Evolutionary conservation across 2,888 invertebrate species (phyloP), one percentile per base, ranked within the genome.

Genomic region (Erynnis tages): DNA sequence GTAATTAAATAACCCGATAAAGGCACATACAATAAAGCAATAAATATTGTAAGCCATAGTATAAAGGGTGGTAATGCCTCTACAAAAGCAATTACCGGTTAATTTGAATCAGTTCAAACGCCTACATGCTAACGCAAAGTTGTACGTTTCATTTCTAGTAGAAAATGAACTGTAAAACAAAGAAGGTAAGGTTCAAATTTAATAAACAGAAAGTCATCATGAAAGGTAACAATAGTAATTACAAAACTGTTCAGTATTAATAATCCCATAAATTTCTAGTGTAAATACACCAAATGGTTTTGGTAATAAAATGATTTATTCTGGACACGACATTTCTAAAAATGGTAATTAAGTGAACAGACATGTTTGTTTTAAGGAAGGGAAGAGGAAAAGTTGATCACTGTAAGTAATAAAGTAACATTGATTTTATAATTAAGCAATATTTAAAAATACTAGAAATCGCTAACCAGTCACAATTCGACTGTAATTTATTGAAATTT

Each of bases 81-180:
- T 23, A 30, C 30, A 43, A 43, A 43, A 43, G 43, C 43, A 19
- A 43, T 43, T 30, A 43, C 4, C 17, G 13, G 27, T 30, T 29
- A 29, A 43, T 43, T 43, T 19, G 25, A 40, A 25, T 40, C 19
- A 30, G 41, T 41, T 30, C 29, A 32, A 14, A 43, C 29, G 40
- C 27, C 29, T 40, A 29, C 37, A 4, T 27, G 1, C 29, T 10
- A 23, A 37, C 2, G 10, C 6, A 29, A 37, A 16, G 6, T 16
- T 4, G 4, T 10, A 21, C 37, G 8, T 38, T 21, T 21, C 21
- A 25, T n/a, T 2, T 8, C n/a, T 4, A 7, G 16, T 23, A n/a
- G 14, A 13, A 29, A 23, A 13, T 40, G 17, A 29, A 14, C 14
- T 14, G 8, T 40, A 38, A 0, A 14, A 14, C 1, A 6, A 50